phyloP scores from a whole-genome alignment of 2,888 invertebrate species.

The Asteroscopus sphinx region DNA sequence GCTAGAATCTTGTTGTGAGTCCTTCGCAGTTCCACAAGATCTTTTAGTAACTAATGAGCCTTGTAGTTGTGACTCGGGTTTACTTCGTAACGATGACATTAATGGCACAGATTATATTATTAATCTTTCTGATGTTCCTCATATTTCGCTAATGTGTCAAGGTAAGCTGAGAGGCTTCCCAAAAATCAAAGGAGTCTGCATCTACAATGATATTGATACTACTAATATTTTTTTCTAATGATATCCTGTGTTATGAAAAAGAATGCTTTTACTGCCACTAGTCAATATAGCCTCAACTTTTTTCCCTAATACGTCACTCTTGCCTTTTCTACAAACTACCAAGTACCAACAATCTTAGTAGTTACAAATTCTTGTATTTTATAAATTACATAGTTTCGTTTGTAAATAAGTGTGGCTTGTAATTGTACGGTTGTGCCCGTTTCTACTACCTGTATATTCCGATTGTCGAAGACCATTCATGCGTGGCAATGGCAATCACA shows the following conservation, averaged over 20 bases:
- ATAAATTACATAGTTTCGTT: slow-evolving; percentile 8
- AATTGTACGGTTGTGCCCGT: slow-evolving; percentile 6
- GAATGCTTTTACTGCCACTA: no score
- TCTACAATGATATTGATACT: background rate
- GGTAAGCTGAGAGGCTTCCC: background rate
- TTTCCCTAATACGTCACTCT: no score
- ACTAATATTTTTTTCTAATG: background rate
- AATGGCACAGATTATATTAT: slow-evolving; percentile 19
- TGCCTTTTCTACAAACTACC: background rate
- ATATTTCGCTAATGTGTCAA: slow-evolving; percentile 11
- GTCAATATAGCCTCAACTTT: no score
- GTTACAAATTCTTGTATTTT: background rate
- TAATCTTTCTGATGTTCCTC: slow-evolving; percentile 9
- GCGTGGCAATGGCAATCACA: slow-evolving; percentile 45
- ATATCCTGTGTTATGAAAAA: background rate
- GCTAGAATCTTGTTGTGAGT: slow-evolving; percentile 1
- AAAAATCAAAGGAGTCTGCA: background rate
- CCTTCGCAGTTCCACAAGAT: slow-evolving; percentile 10
- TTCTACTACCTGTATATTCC: slow-evolving; percentile 9
- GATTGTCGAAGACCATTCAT: slow-evolving; percentile 36
- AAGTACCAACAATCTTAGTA: background rate
- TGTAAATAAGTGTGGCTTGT: slow-evolving; percentile 15
- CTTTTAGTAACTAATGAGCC: slow-evolving; percentile 17
- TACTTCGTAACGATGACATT: slow-evolving; percentile 15
- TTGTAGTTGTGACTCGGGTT: slow-evolving; percentile 10